Evolutionary conservation across 2,888 invertebrate species (phyloP).

Genomic region (Strigamia crassipes): DNA sequence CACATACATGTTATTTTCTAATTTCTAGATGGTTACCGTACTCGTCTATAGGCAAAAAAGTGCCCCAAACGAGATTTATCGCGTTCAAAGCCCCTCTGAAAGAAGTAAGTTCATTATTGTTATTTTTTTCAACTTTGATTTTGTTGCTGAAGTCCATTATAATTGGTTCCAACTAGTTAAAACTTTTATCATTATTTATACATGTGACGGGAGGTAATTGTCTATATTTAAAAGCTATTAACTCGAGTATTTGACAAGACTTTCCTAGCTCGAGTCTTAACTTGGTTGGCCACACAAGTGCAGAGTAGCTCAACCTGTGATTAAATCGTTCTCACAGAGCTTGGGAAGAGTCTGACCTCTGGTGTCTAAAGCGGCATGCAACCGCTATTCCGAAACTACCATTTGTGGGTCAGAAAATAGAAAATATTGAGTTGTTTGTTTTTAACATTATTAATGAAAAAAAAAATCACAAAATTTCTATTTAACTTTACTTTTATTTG

Average conservation of each 20-base stretch:
- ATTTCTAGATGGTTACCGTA: not conserved
- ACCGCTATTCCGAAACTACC: too few relatives aligned
- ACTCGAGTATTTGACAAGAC: not conserved
- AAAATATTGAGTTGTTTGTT: not conserved
- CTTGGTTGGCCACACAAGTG: not conserved
- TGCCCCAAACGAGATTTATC: not conserved
- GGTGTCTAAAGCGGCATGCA: not conserved
- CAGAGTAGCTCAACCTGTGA: not conserved
- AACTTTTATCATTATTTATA: not conserved
- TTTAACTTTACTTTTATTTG: too few relatives aligned
- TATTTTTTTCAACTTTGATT: not conserved
- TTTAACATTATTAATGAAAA: too few relatives aligned
- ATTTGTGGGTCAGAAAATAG: too few relatives aligned
- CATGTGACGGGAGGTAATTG: not conserved
- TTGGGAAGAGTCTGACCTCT: conserved; percentile 30
- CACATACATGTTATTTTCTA: too few relatives aligned
- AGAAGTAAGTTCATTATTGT: not conserved
- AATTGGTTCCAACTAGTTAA: not conserved
- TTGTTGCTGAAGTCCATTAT: not conserved
- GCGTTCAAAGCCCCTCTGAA: not conserved
- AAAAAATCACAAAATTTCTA: too few relatives aligned
- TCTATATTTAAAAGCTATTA: conserved; percentile 22
- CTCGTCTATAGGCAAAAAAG: not conserved
- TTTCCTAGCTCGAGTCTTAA: not conserved
- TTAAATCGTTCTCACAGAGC: not conserved